These are phyloP conservation scores for Lepidurus apus DNA, from an alignment of 1,140 invertebrate species.

Conservation along the genomic window DNA sequence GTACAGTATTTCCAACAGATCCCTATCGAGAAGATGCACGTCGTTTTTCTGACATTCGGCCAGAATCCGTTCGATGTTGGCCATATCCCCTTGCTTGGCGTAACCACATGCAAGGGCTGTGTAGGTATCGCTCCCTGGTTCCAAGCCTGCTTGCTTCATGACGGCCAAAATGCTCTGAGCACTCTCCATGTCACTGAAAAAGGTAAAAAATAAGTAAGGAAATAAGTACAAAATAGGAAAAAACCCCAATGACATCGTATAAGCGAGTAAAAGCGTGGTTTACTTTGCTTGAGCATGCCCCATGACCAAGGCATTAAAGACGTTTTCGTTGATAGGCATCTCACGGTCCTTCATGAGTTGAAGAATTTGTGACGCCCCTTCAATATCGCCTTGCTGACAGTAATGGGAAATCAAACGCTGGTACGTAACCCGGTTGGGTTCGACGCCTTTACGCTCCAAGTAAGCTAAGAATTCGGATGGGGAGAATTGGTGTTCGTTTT, in stretches of 20 bases:
- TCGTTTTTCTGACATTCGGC: slow-evolving; percentile 58
- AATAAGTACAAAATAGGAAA: no score
- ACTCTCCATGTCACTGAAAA: slow-evolving; percentile 67
- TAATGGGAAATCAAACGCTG: slow-evolving; percentile 39
- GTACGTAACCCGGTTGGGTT: slow-evolving; percentile 62
- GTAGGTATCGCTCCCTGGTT: slow-evolving; percentile 67
- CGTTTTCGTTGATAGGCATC: slow-evolving; percentile 66
- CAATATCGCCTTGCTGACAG: slow-evolving; percentile 68
- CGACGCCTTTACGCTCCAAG: slow-evolving; percentile 64
- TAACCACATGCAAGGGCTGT: slow-evolving; percentile 63
- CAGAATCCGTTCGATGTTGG: slow-evolving; percentile 42
- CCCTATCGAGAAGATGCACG: slow-evolving; percentile 57
- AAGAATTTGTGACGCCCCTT: slow-evolving; percentile 70
- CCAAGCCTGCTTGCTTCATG: slow-evolving; percentile 68
- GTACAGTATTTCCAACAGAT: slow-evolving; percentile 65
- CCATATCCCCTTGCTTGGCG: slow-evolving; percentile 66
- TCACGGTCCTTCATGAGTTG: slow-evolving; percentile 72
- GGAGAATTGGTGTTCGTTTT: slow-evolving; percentile 74
- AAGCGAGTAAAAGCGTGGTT: slow-evolving; percentile 38
- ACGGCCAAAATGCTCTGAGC: slow-evolving; percentile 67
- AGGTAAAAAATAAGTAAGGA: no score
- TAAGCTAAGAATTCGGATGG: slow-evolving; percentile 66
- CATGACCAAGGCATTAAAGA: slow-evolving; percentile 74
- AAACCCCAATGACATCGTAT: neutral
- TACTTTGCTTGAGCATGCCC: slow-evolving; percentile 67